A percentile compares a stretch with the other conserved stretches of the same genome.
These are phyloP conservation scores for Macrostomum cliftonense DNA, from an alignment of 2,888 invertebrate species.

Conservation along the genomic window DNA sequence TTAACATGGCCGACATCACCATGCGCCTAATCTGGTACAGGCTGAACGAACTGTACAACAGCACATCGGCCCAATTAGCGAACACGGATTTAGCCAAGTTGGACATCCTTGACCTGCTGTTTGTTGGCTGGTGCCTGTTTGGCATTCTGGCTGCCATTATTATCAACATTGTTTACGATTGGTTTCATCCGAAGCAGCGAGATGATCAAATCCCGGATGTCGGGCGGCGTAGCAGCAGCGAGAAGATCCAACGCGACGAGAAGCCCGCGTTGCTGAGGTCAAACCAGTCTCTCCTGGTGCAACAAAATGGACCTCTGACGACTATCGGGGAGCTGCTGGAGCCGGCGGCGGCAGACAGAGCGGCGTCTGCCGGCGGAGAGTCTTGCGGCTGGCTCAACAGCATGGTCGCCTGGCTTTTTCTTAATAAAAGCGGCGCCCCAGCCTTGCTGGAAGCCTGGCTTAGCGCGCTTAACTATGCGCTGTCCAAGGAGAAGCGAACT, in stretches of 20 bases:
- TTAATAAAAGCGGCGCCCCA: slow-evolving; percentile 25
- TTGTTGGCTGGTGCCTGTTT: slow-evolving; percentile 1
- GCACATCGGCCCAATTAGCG: slow-evolving; percentile 24
- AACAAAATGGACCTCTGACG: neutral
- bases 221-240: slow-evolving; percentile 13
- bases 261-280: slow-evolving; percentile 11
- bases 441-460: slow-evolving; percentile 36
- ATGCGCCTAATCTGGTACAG: slow-evolving; percentile 31
- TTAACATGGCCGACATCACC: slow-evolving; percentile 34
- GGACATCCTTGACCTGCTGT: slow-evolving; percentile 29
- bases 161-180: neutral
- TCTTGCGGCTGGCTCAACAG: slow-evolving; percentile 30
- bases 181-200: no score
- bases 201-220: no score
- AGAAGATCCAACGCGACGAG: slow-evolving; percentile 2
- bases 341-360: no score
- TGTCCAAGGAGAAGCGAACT: no score
- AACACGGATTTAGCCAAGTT: slow-evolving; percentile 23
- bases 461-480: slow-evolving; percentile 30
- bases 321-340: neutral
- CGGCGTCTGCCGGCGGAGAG: slow-evolving; percentile 18
- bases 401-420: slow-evolving; percentile 29
- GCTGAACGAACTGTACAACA: slow-evolving; percentile 27
- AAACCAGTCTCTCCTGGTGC: neutral
- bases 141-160: neutral